phyloP scores from a whole-genome alignment of 2,113 vertebrate species.

The Tilapia sparmanii region DNA sequence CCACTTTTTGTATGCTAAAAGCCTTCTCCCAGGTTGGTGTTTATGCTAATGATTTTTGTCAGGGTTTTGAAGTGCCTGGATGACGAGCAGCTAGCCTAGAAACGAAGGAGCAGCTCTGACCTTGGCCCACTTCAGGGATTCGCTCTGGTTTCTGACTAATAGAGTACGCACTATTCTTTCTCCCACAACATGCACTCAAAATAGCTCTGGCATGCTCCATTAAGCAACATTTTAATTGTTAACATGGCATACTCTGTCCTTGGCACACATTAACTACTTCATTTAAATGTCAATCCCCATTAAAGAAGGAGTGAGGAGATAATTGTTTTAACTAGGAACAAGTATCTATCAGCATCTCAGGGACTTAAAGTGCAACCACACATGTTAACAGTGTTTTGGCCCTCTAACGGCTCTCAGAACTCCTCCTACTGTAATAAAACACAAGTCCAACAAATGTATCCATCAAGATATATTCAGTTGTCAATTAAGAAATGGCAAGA shows the following conservation, averaged over 20 bases:
- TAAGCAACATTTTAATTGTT: conserved; percentile 73
- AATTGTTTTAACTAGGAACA: background rate
- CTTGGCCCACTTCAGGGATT: conserved; percentile 66
- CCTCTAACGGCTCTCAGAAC: background rate
- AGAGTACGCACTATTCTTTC: conserved; percentile 45
- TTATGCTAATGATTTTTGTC: conserved; percentile 56
- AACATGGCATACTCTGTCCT: conserved; percentile 55
- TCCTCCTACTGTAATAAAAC: background rate
- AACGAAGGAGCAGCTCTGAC: conserved; percentile 53
- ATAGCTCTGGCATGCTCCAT: conserved; percentile 70
- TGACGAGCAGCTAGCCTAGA: conserved; percentile 41
- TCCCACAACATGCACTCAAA: conserved; percentile 63
- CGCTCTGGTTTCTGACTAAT: conserved; percentile 63
- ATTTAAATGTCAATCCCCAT: conserved; percentile 69
- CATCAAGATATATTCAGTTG: background rate
- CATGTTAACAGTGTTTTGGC: background rate
- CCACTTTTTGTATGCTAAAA: conserved; percentile 50
- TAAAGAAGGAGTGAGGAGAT: conserved; percentile 41
- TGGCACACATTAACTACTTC: conserved; percentile 69
- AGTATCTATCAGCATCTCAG: background rate
- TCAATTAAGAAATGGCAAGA: background rate
- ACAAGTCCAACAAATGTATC: background rate
- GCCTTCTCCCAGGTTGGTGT: conserved; percentile 49
- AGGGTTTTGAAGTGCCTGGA: conserved; percentile 37
- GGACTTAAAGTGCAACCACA: background rate